Evolutionary conservation across 2,113 vertebrate species (phyloP).

Genomic region (Rhinoderma darwinii): DNA sequence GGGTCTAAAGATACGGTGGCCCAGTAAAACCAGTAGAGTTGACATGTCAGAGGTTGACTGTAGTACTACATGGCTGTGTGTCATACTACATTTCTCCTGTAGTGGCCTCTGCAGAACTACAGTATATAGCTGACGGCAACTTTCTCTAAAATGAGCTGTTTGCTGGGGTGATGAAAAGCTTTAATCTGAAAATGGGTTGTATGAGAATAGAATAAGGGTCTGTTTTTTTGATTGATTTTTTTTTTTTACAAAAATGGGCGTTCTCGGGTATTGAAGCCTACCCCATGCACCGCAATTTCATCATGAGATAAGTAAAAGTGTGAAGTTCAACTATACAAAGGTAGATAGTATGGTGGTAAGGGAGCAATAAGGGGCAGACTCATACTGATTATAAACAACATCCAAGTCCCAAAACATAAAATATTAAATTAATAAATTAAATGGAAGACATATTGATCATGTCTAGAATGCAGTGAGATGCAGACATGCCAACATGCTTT

Average conservation of each 20-base stretch:
- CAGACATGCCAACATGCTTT: background rate
- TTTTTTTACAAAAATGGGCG: too few species aligned
- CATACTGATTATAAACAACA: background rate
- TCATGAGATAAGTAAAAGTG: background rate
- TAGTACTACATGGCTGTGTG: too few species aligned
- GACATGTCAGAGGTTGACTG: too few species aligned
- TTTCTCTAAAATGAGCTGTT: too few species aligned
- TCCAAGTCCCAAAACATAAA: slow-evolving; percentile 2
- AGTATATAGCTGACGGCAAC: too few species aligned
- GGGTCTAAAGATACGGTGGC: too few species aligned
- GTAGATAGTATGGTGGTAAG: background rate
- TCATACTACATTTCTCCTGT: too few species aligned
- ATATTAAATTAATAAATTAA: slow-evolving; percentile 13
- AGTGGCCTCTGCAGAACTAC: too few species aligned
- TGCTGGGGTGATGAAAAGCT: too few species aligned
- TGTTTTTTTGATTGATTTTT: too few species aligned
- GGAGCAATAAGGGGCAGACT: background rate
- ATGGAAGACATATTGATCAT: slow-evolving; percentile 18
- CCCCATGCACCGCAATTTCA: background rate
- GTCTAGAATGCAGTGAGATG: background rate
- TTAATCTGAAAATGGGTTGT: background rate
- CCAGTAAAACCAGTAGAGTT: too few species aligned
- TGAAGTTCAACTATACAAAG: background rate
- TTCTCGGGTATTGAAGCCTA: background rate
- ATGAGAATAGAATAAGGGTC: background rate